A percentile compares a stretch with the other conserved stretches of the same genome.
phyloP scores from a whole-genome alignment of 2,113 vertebrate genomes.

The Fulica atra region DNA sequence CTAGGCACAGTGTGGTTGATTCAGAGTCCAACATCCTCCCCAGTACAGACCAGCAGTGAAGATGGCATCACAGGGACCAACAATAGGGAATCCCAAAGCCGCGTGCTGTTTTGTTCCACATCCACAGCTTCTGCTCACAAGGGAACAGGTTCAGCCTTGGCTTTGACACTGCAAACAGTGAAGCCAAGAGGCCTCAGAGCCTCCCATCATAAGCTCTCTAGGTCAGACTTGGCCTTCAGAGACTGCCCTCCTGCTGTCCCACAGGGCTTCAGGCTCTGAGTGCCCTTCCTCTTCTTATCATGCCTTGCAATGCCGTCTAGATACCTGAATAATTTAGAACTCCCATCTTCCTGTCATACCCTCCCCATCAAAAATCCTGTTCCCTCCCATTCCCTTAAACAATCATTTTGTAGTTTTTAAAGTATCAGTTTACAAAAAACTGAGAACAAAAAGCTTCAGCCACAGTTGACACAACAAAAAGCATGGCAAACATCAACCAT shows the following conservation, averaged over 20 bases:
- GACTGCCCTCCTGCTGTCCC: neutral
- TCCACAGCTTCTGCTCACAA: neutral
- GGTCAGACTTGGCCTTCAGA: neutral
- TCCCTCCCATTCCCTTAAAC: neutral
- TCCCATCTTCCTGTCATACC: neutral
- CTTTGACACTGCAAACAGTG: neutral
- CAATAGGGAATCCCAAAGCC: neutral
- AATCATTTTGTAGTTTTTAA: neutral
- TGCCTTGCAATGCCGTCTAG: neutral
- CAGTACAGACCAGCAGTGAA: neutral
- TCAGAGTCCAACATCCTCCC: neutral
- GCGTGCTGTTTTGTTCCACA: neutral
- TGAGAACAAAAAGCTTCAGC: neutral
- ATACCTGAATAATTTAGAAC: accelerated
- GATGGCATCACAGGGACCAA: neutral
- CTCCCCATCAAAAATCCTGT: neutral
- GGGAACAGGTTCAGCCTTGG: neutral
- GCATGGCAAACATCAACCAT: neutral
- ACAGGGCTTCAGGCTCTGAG: neutral
- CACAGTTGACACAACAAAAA: neutral
- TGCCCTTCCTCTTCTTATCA: neutral
- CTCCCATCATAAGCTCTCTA: neutral
- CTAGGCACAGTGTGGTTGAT: neutral
- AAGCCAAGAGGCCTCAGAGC: neutral
- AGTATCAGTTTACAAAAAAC: accelerated